Evolutionary conservation across 2,797 vertebrate species (phyloP), one percentile per base, ranked within the genome.

Genomic region (Notoglanidium macrostoma): DNA sequence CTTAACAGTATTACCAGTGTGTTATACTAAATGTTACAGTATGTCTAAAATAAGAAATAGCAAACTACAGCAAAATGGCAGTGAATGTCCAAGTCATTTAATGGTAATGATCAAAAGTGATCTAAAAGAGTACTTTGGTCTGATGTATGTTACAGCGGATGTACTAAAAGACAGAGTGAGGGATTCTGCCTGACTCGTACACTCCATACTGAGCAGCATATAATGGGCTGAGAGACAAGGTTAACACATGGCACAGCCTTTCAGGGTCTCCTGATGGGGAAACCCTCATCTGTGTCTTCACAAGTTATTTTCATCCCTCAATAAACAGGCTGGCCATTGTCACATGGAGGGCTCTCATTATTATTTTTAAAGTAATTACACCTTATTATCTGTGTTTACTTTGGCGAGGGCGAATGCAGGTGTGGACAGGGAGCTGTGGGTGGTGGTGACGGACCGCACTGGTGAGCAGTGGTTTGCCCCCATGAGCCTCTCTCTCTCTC

Each of bases 381-480:
- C 94, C 97, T 97, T 97, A 97, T 98, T 99, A 97, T 97, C 96
- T 96, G 96, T 98, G 97, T 98, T 99, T 99, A 98, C 97, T 96
- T 98, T 98, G 96, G 96, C 96, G 92, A 94, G 95, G 95, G 95
- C 92, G 96, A 94, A 94, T 96, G 97, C 98, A 99, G 98, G 98
- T 98, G 98, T 98, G 96, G 95, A 93, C 95, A 94, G 95, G 95
- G 95, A 96, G 95, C 96, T 88, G 94, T 95, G 95, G 96, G 96
- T 97, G 97, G 95, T 94, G 95, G 95, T 95, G 95, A 95, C 94
- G 94, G 76, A 90, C 93, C 94, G 94, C 95, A 93, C 95, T 96
- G 95, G 95, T 95, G 92, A 97, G 96, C 95, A 91, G 91, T 35
- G 35, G 35, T 92, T 85, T 95, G 95, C 94, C 94, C 95, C 89